Conservation (phyloP, 2,888 invertebrate genomes). For the Epinotia nisella region DNA sequence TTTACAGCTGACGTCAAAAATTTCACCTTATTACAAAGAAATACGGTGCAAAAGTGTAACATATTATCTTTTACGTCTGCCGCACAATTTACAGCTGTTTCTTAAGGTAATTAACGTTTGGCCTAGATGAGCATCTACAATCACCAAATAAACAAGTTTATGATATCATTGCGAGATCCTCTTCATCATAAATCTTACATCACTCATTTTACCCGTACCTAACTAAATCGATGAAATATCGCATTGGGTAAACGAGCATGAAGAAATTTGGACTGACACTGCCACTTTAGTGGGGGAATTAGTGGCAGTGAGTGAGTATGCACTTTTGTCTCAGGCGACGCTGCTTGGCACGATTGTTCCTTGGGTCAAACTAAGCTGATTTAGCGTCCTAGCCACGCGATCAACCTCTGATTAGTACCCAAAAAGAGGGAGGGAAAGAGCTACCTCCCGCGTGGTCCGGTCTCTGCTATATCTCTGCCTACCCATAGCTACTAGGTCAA, state of each 20-base stretch:
- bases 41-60: background rate
- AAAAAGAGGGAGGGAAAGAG: no score
- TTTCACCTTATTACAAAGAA: background rate
- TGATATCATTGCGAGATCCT: conserved; percentile 27
- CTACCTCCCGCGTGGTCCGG: no score
- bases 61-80: background rate
- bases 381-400: no score
- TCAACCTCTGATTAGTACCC: no score
- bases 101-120: conserved; percentile 31
- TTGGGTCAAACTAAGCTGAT: no score
- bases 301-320: no score
- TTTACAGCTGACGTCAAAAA: background rate
- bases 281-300: no score
- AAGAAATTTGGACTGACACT: conserved; percentile 7
- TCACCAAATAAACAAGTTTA: conserved; percentile 41
- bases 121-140: conserved; percentile 38
- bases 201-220: conserved; percentile 13
- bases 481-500: no score
- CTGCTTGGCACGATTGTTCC: no score
- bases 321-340: no score
- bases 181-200: conserved; percentile 35
- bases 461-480: no score
- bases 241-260: conserved; percentile 21
- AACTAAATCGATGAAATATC: conserved; percentile 29
- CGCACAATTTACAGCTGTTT: conserved; percentile 14